Evolutionary conservation across 1,140 invertebrate genomes (phyloP), one percentile per base, ranked within the genome.

Genomic region (Calephelis nemesis): DNA sequence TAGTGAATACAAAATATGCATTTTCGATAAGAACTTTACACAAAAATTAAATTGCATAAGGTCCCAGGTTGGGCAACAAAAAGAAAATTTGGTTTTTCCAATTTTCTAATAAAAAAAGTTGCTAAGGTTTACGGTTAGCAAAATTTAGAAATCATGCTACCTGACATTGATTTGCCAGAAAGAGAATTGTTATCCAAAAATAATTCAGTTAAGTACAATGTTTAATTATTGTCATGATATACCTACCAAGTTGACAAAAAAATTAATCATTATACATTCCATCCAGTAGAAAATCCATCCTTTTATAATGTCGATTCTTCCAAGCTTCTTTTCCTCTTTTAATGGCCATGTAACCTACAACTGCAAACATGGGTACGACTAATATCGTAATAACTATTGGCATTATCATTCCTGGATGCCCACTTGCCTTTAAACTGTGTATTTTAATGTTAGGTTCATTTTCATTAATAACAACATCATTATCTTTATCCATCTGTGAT

Each of bases 241-340:
- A 30, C 30, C 30, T 30, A 30, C 30, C 30, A 30, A 30, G 30
- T 30, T 30, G 30, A 30, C 3, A 30, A 30, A 30, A 30, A 30
- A 30, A 4, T 75, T 90, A 95, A 76, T 95, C 95, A 91, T 96
- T 95, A 77, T 96, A 96, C 94, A 96, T 96, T 73, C 95, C 96
- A 87, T 96, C 95, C 72, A 96, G 94, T 8, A 96, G 91, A 83
- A 95, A 96, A 89, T 96, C 95, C 96, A 96, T 96, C 78, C 95
- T 92, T 72, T 94, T 93, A 77, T 96, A 96, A 84, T 96, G 95
- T 76, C 95, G 92, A 72, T 96, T 95, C 73, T 95, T 94, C 95
- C 95, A 96, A 80, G 95, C 95, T 81, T 96, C 95, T 82, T 93
- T 92, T 7, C 95, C 93, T 74, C 93, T 87, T 83, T 93, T 95